These are phyloP conservation scores for Ophion ellenae DNA, from an alignment of 2,888 invertebrate genomes.

Conservation along the genomic window DNA sequence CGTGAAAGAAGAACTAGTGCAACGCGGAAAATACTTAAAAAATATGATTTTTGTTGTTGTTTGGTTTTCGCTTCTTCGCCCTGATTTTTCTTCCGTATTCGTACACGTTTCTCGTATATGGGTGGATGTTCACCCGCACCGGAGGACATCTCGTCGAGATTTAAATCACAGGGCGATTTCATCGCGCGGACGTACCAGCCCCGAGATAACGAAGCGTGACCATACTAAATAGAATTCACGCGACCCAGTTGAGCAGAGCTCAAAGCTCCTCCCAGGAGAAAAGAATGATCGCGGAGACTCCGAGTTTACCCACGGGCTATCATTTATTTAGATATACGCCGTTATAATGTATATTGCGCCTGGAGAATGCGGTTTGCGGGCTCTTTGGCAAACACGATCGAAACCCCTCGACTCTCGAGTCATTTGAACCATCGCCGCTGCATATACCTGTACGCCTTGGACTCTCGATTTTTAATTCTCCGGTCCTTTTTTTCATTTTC, in stretches of 20 bases:
- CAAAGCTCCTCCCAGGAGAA: conserved; percentile 35
- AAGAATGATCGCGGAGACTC: conserved; percentile 23
- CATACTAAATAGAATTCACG: conserved; percentile 62
- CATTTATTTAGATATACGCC: conserved; percentile 55
- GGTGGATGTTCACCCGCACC: neutral
- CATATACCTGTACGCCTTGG: neutral
- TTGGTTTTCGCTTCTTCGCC: neutral
- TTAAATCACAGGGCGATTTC: conserved; percentile 54
- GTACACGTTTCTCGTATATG: neutral
- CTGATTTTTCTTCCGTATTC: neutral
- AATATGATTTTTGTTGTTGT: neutral
- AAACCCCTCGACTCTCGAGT: conserved; percentile 28
- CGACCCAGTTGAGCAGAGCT: conserved; percentile 53
- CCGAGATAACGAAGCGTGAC: conserved; percentile 57
- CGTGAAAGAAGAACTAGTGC: too few species aligned
- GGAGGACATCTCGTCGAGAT: conserved; percentile 27
- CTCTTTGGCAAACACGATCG: conserved; percentile 1
- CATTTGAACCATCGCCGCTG: conserved; percentile 24
- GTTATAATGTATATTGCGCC: conserved; percentile 37
- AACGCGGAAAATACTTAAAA: too few species aligned
- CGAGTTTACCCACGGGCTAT: conserved; percentile 39
- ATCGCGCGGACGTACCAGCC: conserved; percentile 31
- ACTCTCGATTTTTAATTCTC: neutral
- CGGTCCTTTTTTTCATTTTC: neutral
- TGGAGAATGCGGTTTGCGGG: conserved; percentile 17